phyloP scores from a whole-genome alignment of 2,113 vertebrate genomes.

The Loxodonta africana region DNA sequence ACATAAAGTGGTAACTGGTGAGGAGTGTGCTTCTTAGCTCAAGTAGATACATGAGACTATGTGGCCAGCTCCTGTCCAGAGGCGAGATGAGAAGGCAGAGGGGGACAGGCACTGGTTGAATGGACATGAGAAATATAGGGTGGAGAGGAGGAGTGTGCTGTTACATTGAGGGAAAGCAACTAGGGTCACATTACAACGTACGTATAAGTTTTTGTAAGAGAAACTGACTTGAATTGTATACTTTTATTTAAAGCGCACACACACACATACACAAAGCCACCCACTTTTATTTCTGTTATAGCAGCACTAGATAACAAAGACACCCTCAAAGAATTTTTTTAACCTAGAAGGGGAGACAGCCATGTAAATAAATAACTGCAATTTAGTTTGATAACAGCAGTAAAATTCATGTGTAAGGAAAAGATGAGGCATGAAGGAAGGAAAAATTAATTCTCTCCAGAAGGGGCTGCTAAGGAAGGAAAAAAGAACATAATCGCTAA shows the following conservation, averaged over 20 bases:
- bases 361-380: slow-evolving; percentile 11
- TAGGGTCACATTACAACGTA: too few species aligned
- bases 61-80: too few species aligned
- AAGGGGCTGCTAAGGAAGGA: neutral
- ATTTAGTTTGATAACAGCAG: neutral
- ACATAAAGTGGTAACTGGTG: neutral
- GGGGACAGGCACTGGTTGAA: too few species aligned
- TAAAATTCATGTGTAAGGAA: neutral
- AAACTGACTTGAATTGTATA: too few species aligned
- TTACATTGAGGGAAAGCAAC: too few species aligned
- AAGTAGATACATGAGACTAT: too few species aligned
- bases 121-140: too few species aligned
- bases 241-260: too few species aligned
- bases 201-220: too few species aligned
- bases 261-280: neutral
- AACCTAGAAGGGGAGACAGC: neutral
- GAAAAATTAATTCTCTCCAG: neutral
- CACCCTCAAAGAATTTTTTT: neutral
- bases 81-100: too few species aligned
- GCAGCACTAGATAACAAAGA: neutral
- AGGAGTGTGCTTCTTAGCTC: too few species aligned
- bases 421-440: neutral
- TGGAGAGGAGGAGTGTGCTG: too few species aligned
- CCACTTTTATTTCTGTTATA: neutral
- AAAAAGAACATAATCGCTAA: neutral